Evolutionary conservation across 2,113 vertebrate genomes (phyloP).

Genomic region (Tichodroma muraria): DNA sequence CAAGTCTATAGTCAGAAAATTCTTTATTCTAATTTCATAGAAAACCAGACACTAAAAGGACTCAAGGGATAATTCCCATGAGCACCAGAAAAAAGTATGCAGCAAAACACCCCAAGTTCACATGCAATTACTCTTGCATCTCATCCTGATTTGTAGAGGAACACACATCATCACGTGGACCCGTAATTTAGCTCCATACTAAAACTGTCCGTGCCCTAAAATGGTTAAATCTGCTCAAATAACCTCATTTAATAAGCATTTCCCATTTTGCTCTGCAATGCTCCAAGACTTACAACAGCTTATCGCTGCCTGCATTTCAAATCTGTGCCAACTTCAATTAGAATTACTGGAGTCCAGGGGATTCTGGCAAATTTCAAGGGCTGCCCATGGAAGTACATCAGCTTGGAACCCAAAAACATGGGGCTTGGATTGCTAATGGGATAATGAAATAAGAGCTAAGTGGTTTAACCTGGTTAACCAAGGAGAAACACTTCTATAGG

Average conservation of each 20-base stretch:
- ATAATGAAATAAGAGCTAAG: slow-evolving; percentile 39
- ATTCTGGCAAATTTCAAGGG: slow-evolving; percentile 48
- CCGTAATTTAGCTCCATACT: background rate
- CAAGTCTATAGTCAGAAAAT: background rate
- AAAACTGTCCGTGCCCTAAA: background rate
- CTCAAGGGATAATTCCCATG: background rate
- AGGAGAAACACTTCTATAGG: slow-evolving; percentile 10
- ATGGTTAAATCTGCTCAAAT: slow-evolving; percentile 39
- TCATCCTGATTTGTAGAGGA: background rate
- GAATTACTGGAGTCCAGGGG: slow-evolving; percentile 30
- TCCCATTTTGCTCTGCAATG: background rate
- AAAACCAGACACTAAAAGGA: background rate
- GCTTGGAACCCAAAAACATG: background rate
- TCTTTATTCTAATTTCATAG: background rate
- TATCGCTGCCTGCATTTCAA: background rate
- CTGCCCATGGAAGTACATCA: background rate
- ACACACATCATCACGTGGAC: fast-evolving
- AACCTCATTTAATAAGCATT: slow-evolving; percentile 32
- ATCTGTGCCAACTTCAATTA: slow-evolving; percentile 42
- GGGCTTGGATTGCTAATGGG: slow-evolving; percentile 9
- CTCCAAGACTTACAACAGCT: slow-evolving; percentile 17
- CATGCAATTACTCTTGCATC: fast-evolving
- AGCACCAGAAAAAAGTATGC: background rate
- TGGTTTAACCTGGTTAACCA: slow-evolving; percentile 36
- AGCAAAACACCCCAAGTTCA: background rate